phyloP scores from a whole-genome alignment of 1,140 invertebrate genomes.

The Muscidifurax raptorellus region DNA sequence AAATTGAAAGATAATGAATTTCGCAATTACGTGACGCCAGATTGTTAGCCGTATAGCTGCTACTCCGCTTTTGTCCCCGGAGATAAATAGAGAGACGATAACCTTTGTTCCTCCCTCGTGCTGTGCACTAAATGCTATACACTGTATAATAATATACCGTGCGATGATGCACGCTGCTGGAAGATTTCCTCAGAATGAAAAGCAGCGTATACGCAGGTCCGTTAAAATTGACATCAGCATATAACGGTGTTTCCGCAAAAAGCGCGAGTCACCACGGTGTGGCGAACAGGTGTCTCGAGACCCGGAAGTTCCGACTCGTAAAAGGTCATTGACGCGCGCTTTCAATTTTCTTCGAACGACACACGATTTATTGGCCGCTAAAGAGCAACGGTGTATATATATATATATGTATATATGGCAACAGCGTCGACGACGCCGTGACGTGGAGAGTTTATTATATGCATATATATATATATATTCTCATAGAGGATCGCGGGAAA shows the following conservation, averaged over 20 bases:
- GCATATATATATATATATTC: neutral
- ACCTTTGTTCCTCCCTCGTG: neutral
- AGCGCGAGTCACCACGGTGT: no score
- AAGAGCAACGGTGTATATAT: neutral
- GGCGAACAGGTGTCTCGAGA: neutral
- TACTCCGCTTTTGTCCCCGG: neutral
- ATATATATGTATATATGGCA: neutral
- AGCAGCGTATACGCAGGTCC: no score
- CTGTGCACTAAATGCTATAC: neutral
- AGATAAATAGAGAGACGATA: neutral
- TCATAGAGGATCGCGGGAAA: neutral
- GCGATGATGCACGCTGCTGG: no score
- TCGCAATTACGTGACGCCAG: neutral
- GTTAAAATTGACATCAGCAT: no score
- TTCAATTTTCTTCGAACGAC: constrained; percentile 14
- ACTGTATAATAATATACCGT: no score
- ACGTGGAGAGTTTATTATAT: neutral
- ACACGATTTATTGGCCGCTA: neutral
- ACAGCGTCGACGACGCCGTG: no score
- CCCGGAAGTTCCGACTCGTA: neutral
- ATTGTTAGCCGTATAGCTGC: neutral
- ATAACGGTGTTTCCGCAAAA: no score
- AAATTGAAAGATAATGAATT: constrained; percentile 3
- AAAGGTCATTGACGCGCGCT: neutral
- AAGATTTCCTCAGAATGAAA: no score